These are phyloP conservation scores for Leptinotarsa haldemani DNA, from an alignment of 2,888 invertebrate species.

Conservation along the genomic window DNA sequence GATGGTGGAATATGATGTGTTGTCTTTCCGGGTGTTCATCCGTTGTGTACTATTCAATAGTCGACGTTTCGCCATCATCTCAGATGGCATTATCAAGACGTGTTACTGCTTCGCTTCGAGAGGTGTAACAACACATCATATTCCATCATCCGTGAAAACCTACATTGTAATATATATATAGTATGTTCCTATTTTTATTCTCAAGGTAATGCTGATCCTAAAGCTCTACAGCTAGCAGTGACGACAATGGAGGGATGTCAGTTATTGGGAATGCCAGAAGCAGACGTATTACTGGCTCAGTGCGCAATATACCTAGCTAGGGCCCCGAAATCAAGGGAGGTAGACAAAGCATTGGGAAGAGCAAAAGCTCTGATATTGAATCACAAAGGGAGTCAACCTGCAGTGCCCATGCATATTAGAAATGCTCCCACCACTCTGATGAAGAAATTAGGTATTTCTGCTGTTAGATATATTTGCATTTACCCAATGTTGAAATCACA, in stretches of 20 bases:
- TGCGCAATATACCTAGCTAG: slow-evolving; percentile 79
- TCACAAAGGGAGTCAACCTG: slow-evolving; percentile 77
- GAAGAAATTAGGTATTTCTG: slow-evolving; percentile 74
- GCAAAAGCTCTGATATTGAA: slow-evolving; percentile 73
- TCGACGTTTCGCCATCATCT: too few relatives aligned
- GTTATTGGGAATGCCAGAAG: slow-evolving; percentile 84
- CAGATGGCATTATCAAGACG: too few relatives aligned
- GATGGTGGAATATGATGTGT: too few relatives aligned
- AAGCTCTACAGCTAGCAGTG: slow-evolving; percentile 76
- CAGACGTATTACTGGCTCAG: slow-evolving; percentile 81
- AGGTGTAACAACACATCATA: too few relatives aligned
- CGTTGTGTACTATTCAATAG: too few relatives aligned
- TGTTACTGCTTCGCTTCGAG: too few relatives aligned
- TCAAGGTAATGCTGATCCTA: slow-evolving; percentile 75
- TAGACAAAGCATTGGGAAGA: slow-evolving; percentile 65
- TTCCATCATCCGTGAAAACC: too few relatives aligned
- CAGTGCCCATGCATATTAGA: slow-evolving; percentile 81
- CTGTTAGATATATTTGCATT: neutral
- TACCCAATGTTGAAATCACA: too few relatives aligned
- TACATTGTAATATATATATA: too few relatives aligned
- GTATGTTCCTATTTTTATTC: neutral
- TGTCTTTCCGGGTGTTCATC: too few relatives aligned
- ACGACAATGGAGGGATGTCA: slow-evolving; percentile 84
- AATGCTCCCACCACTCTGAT: slow-evolving; percentile 85
- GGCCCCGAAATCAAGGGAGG: slow-evolving; percentile 79